Conservation (phyloP, 2,888 invertebrate species). For the Drosophila mimica region DNA sequence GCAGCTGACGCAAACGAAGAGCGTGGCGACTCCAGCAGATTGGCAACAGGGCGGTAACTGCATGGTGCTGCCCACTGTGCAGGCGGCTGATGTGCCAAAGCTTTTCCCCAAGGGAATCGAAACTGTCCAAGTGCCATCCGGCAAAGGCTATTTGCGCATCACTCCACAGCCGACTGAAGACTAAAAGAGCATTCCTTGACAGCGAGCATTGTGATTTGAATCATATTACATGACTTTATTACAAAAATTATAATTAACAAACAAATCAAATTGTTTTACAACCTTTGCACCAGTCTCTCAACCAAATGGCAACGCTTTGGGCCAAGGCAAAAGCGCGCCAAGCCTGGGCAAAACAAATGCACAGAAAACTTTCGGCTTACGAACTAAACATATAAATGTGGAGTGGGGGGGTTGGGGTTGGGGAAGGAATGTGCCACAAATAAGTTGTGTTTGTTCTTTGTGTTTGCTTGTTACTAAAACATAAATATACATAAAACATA, state of each 20-base stretch:
- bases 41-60: conserved; percentile 95
- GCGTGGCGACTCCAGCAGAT: conserved; percentile 96
- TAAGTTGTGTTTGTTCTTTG: conserved; percentile 15
- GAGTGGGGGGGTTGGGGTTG: not conserved
- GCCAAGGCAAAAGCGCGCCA: conserved; percentile 46
- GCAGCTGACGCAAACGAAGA: conserved; percentile 93
- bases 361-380: conserved; percentile 58
- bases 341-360: conserved; percentile 32
- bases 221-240: conserved; percentile 63
- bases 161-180: conserved; percentile 85
- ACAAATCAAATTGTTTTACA: conserved; percentile 65
- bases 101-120: conserved; percentile 91
- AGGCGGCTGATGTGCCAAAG: conserved; percentile 88
- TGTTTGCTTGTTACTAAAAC: conserved; percentile 35
- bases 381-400: conserved; percentile 49
- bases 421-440: conserved; percentile 51
- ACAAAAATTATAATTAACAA: conserved; percentile 71
- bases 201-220: conserved; percentile 28
- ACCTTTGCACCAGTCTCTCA: conserved; percentile 44
- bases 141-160: conserved; percentile 92
- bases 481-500: conserved; percentile 48
- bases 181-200: conserved; percentile 1
- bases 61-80: conserved; percentile 94
- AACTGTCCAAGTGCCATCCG: conserved; percentile 91
- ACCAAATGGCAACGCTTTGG: conserved; percentile 34